Conservation (phyloP, 2,113 vertebrate genomes). For the Nannobrachium achirus region DNA sequence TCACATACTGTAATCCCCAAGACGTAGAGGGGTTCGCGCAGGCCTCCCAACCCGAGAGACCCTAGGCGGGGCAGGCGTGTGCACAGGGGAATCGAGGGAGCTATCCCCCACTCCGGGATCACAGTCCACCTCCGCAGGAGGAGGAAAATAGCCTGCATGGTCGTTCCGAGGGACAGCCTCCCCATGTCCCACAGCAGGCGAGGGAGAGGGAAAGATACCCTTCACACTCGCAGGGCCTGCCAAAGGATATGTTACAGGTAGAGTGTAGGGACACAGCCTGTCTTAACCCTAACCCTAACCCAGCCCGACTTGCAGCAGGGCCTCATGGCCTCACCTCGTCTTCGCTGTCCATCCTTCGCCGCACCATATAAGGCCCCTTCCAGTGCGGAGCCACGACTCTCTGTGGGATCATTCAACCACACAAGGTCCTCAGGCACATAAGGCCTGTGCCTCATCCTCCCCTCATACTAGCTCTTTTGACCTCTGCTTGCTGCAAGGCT, state of each 20-base stretch:
- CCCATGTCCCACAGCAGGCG: too few relatives aligned
- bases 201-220: too few relatives aligned
- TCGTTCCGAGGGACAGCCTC: too few relatives aligned
- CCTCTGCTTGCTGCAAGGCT: neutral
- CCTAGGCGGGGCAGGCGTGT: neutral
- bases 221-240: neutral
- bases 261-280: neutral
- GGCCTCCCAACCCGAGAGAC: neutral
- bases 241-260: conserved; percentile 1
- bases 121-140: neutral
- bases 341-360: neutral
- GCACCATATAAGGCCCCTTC: conserved; percentile 17
- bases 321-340: neutral
- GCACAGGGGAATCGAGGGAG: neutral
- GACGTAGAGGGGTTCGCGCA: neutral
- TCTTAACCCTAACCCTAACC: too few relatives aligned
- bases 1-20: neutral
- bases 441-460: neutral
- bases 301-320: neutral
- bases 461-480: conserved; percentile 13
- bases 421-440: conserved; percentile 15
- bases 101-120: neutral
- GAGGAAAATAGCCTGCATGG: neutral
- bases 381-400: conserved; percentile 20
- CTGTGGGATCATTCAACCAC: conserved; percentile 16